Evolutionary conservation across 2,888 invertebrate genomes (phyloP).

Genomic region (Eupithecia subfuscata): DNA sequence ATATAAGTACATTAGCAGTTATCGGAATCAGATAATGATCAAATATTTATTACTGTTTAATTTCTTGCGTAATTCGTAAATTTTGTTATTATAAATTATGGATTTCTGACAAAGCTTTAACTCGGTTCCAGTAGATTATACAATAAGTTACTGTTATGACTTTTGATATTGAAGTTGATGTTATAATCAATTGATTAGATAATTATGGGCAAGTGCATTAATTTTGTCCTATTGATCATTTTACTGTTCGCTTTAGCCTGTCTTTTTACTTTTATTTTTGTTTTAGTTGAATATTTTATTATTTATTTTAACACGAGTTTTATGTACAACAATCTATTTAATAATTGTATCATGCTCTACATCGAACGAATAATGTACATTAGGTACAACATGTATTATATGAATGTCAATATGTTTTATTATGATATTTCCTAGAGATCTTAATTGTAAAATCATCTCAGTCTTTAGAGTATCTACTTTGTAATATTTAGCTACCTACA

Average conservation of each 20-base stretch:
- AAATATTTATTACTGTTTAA: slow-evolving; percentile 84
- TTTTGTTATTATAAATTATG: slow-evolving; percentile 82
- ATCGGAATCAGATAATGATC: slow-evolving; percentile 77
- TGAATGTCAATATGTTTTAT: slow-evolving; percentile 42
- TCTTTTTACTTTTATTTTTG: slow-evolving; percentile 79
- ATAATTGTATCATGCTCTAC: slow-evolving; percentile 66
- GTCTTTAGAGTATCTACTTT: slow-evolving; percentile 71
- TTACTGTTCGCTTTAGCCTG: slow-evolving; percentile 80
- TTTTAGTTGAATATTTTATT: slow-evolving; percentile 84
- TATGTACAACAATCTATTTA: slow-evolving; percentile 62
- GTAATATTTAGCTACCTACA: slow-evolving; percentile 75
- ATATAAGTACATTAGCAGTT: slow-evolving; percentile 64
- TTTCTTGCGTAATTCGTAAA: slow-evolving; percentile 81
- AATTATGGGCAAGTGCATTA: slow-evolving; percentile 83
- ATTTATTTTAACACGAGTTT: slow-evolving; percentile 78
- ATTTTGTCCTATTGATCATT: slow-evolving; percentile 81
- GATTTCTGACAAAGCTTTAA: slow-evolving; percentile 84
- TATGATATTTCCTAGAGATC: slow-evolving; percentile 45
- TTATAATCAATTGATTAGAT: slow-evolving; percentile 83
- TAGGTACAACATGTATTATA: slow-evolving; percentile 61
- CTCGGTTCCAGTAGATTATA: slow-evolving; percentile 83
- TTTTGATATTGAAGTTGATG: slow-evolving; percentile 83
- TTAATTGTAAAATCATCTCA: slow-evolving; percentile 63
- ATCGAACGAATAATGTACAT: slow-evolving; percentile 66
- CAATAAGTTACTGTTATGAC: slow-evolving; percentile 83